Evolutionary conservation across 2,888 invertebrate species (phyloP), one percentile per base, ranked within the genome.

Genomic region (Pegoplata infirma): DNA sequence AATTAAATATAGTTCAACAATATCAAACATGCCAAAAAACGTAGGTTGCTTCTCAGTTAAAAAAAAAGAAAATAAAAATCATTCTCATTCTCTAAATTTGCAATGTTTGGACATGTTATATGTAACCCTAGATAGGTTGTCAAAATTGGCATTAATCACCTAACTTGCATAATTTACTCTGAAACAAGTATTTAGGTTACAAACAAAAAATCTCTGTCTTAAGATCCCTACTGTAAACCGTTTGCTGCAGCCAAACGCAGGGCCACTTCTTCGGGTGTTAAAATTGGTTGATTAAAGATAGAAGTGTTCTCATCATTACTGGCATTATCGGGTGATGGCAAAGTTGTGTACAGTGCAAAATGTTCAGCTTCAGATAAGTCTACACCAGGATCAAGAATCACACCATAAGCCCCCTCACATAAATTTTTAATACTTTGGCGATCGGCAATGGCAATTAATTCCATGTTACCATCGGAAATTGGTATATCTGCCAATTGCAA

Each of bases 291-390:
- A 61, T 92, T 94, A 85, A 95, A 95, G 19, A 95, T 92, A 12
- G 94, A 94, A n/a, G 36, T n/a, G 64, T 95, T 94, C 85, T 95
- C 95, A 85, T 95, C 28, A 16, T 68, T 32, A 12, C 1, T 1
- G 8, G 55, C 17, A 64, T 67, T 25, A 5, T 77, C 82, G 10
- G 94, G 94, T 0, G 96, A 95, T 4, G 96, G 95, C 85, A 95
- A 92, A 16, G 67, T 94, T 84, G 96, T 96, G 83, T 97, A 97
- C 63, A 97, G 89, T 19, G 96, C 96, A 88, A 96, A 96, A 85
- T 96, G 95, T 85, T 97, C 96, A 0, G 96, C 96, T 83, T 96
- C 96, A 0, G 94, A 95, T 46, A 96, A 89, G 83, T 95, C 95
- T 47, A 94, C 90, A 61, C 92, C 92, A 40, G 89, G 87, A 84